Evolutionary conservation across 23 tunicate species (phyloP), one percentile per base, ranked within the genome.

Genomic region (Clavelina lepadiformis): DNA sequence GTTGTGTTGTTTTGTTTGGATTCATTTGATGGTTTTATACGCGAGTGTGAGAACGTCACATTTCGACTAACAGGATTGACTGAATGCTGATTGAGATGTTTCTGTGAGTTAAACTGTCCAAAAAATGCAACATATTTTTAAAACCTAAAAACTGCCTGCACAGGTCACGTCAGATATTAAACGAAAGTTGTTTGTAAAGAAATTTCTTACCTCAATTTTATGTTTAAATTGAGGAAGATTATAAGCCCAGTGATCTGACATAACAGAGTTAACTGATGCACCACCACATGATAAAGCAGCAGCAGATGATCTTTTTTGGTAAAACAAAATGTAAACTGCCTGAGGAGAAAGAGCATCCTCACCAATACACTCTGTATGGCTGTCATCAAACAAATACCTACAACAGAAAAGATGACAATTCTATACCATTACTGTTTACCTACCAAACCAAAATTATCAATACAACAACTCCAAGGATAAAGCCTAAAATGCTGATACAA

Each of bases 201-300:
- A 8, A 6, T 7, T 34, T 44, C 80, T 0, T 58, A 78, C 84
- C 69, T 78, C 66, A 1, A 78, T 46, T n/a, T 60, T 47, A 49
- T 78, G 75, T 31, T 65, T 58, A 38, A 57, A 58, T 23, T 77
- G 84, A 13, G 78, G 95, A 33, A 86, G 52, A 33, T 58, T 62
- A 46, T 44, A 76, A 1, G 95, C 66, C 95, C 95, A 86, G 61
- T 86, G 95, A 18, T 84, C 93, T 2, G 95, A 86, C 75, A 76
- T 75, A 28, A 86, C 72, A 24, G 95, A 71, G 74, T 64, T 77
- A 8, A 77, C 60, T 30, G 80, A 71, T 13, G 79, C 79, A 0
- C 93, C 93, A 32, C 77, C 83, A 65, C 80, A 77, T 2, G 85
- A 69, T 26, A 69, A 50, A 31, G 85, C 69, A 0, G 64, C 74